Evolutionary conservation across 2,888 invertebrate genomes (phyloP), one percentile per base, ranked within the genome.

Genomic region (Mellilla xanthometata): DNA sequence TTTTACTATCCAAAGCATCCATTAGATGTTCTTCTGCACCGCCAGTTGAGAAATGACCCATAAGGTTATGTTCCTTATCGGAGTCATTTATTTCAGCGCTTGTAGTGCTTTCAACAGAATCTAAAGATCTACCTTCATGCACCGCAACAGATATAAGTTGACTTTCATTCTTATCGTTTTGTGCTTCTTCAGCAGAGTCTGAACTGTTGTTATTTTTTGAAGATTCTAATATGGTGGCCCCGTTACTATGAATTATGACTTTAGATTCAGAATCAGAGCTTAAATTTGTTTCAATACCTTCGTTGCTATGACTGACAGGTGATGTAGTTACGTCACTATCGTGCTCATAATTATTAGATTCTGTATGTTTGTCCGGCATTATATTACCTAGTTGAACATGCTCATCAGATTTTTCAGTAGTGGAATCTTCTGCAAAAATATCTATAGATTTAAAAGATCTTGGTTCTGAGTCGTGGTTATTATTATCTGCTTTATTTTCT

Each of bases 371-470:
- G 3, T 19, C 12, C n/a, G 26, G n/a, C 1, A 9, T 13, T 15
- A 26, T 3, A 7, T 4, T 10, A 22, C 12, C 27, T n/a, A 26
- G 10, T 6, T 9, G 3, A 3, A 29, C 32, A 2, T 31, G 10
- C 1, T 38, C 19, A 28, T 12, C 38, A 12, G 29, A 4, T 33
- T 29, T 38, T 2, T 29, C 24, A 29, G 69, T 72, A n/a, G 67
- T 64, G 35, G 61, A 54, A 49, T 71, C 67, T 33, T 59, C 57
- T 24, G 56, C 33, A 46, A 66, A 62, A 48, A 64, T 62, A 47
- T 69, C 62, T 39, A 73, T 62, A 22, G 66, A 50, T 57, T 73
- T 76, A 10, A 80, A 79, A 2, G 80, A 75, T 49, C 80, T 74
- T 56, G 65, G 66, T 45, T 80, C 76, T 9, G 76, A 65, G 47